Conservation (phyloP, 2,797 vertebrate species). For the Hoplostethus atlanticus region DNA sequence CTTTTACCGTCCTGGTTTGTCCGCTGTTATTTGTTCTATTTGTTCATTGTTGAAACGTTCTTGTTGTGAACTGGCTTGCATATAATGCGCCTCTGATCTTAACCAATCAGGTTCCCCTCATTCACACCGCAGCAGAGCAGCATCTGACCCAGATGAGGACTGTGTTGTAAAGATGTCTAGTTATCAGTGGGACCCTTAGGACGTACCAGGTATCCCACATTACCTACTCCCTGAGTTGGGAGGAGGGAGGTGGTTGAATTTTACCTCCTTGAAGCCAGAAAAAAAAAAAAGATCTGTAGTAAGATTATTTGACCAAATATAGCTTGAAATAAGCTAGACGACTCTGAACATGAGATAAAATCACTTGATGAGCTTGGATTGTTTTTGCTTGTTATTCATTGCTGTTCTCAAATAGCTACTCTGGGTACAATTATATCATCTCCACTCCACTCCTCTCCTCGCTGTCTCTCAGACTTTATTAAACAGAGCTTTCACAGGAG, state of each 20-base stretch:
- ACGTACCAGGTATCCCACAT: neutral
- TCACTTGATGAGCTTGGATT: constrained; percentile 31
- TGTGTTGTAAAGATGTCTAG: neutral
- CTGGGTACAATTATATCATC: constrained; percentile 58
- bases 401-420: constrained; percentile 54
- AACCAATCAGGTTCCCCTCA: no score
- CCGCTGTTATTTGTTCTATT: no score
- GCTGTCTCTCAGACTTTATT: constrained; percentile 62
- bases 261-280: neutral
- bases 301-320: neutral
- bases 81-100: no score
- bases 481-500: constrained; percentile 56
- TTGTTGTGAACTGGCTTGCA: no score
- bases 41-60: no score
- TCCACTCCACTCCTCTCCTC: constrained; percentile 34
- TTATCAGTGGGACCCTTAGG: no score
- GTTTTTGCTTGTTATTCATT: constrained; percentile 33
- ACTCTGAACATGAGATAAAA: constrained; percentile 45
- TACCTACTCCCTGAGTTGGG: neutral
- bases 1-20: no score
- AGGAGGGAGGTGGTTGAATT: neutral
- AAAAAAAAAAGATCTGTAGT: neutral
- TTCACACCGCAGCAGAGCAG: no score
- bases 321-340: constrained; percentile 18
- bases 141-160: neutral